Percentiles rank a stretch among this genome's conserved stretches.
These are phyloP conservation scores for Matsumyia berberina DNA, from an alignment of 2,888 invertebrate species.

Conservation along the genomic window DNA sequence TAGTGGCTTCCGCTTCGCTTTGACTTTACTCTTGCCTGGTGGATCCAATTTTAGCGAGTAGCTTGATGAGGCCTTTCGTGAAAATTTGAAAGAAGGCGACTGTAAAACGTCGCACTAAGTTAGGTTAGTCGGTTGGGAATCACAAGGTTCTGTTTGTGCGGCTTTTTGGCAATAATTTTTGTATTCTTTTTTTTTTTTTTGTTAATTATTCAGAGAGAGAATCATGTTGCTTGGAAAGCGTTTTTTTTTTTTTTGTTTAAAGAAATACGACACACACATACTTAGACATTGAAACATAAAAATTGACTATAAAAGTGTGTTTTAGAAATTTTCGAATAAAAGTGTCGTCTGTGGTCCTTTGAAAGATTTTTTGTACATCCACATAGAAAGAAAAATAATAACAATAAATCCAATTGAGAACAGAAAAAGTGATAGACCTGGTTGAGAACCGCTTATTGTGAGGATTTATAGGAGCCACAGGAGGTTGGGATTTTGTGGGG, in stretches of 20 bases:
- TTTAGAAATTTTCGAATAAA: conserved; percentile 41
- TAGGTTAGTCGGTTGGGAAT: conserved; percentile 85
- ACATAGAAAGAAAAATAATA: conserved; percentile 28
- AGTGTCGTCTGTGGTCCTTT: conserved; percentile 55
- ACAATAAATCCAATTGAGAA: conserved; percentile 45
- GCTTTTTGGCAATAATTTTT: conserved; percentile 78
- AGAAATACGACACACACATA: conserved; percentile 73
- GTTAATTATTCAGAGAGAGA: conserved; percentile 72
- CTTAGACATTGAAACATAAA: conserved; percentile 52
- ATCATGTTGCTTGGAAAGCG: conserved; percentile 75
- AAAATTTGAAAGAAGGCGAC: conserved; percentile 99
- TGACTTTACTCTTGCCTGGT: conserved; percentile 93
- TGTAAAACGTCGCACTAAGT: conserved; percentile 89
- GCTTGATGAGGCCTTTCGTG: conserved; percentile 98
- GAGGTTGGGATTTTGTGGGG: conserved; percentile 32
- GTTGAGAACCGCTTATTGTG: conserved; percentile 57
- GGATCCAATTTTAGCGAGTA: conserved; percentile 97
- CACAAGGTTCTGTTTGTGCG: conserved; percentile 85
- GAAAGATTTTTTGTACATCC: conserved; percentile 26
- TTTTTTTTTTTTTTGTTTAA: conserved; percentile 55
- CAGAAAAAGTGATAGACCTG: conserved; percentile 16
- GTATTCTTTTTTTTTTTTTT: conserved; percentile 71
- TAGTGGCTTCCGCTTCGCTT: conserved; percentile 94
- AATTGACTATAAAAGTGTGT: conserved; percentile 35
- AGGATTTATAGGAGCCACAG: conserved; percentile 39